phyloP scores from a whole-genome alignment of 2,888 invertebrate species.

The Campoplex capitator region DNA sequence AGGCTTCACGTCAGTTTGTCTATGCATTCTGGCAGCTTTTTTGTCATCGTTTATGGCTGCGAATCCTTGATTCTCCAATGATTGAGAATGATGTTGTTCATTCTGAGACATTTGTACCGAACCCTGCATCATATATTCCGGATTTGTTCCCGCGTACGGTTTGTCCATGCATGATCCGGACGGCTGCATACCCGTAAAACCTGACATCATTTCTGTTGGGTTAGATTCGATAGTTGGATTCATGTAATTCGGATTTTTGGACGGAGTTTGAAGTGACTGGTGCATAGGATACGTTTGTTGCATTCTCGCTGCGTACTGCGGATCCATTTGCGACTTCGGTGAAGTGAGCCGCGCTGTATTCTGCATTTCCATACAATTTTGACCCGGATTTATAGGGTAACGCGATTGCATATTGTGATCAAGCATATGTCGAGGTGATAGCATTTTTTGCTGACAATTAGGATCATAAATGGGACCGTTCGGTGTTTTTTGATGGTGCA shows the following conservation, averaged over 20 bases:
- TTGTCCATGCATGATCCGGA: constrained; percentile 64
- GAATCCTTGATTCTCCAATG: constrained; percentile 65
- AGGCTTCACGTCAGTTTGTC: constrained; percentile 72
- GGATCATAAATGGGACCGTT: constrained; percentile 67
- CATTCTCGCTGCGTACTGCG: constrained; percentile 52
- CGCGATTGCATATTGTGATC: constrained; percentile 74
- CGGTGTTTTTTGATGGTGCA: constrained; percentile 66
- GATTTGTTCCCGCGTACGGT: constrained; percentile 58
- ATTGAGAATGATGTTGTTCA: constrained; percentile 60
- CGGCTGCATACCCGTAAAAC: constrained; percentile 51
- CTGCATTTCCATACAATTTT: constrained; percentile 74
- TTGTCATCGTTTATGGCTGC: constrained; percentile 69
- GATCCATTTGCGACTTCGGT: constrained; percentile 73
- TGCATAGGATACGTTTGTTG: constrained; percentile 74
- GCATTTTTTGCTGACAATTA: constrained; percentile 72
- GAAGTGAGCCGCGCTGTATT: constrained; percentile 66
- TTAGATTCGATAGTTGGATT: constrained; percentile 52
- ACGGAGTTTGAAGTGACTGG: constrained; percentile 50
- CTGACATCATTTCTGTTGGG: constrained; percentile 62
- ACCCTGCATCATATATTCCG: constrained; percentile 64
- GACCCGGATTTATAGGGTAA: constrained; percentile 71
- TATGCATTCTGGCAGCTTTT: constrained; percentile 67
- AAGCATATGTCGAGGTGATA: constrained; percentile 69
- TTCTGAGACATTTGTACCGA: constrained; percentile 40
- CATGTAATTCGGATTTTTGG: constrained; percentile 65